Conservation (phyloP, 2,888 invertebrate species). For the Acanthosepion lycidas region DNA sequence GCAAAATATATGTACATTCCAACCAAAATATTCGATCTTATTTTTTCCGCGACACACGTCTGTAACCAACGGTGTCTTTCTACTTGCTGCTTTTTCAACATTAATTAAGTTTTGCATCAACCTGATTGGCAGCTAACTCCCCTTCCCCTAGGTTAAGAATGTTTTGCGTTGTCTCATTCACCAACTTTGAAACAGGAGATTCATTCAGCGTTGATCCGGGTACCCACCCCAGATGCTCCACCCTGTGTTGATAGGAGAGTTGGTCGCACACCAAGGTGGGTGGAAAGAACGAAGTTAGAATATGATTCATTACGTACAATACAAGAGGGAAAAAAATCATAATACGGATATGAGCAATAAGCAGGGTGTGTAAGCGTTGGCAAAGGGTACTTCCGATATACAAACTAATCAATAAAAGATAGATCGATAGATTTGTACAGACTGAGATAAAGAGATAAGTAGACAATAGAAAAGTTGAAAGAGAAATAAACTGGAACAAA, state of each 20-base stretch:
- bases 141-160: too few relatives aligned
- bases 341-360: background rate
- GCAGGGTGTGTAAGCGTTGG: background rate
- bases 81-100: background rate
- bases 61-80: background rate
- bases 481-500: too few relatives aligned
- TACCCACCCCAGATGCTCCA: background rate
- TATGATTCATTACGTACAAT: background rate
- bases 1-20: too few relatives aligned
- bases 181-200: background rate
- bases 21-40: too few relatives aligned
- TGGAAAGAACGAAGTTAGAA: slow-evolving; percentile 9
- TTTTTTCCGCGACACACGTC: background rate
- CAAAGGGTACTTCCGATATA: background rate
- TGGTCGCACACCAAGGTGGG: background rate
- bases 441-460: background rate
- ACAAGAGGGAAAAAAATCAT: background rate
- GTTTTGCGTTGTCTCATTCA: background rate
- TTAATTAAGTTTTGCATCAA: too few relatives aligned
- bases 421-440: background rate
- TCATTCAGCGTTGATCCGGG: background rate
- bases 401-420: background rate
- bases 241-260: background rate
- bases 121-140: background rate
- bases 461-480: background rate